Base-by-base conservation (phyloP, 2,888 invertebrate genomes). In the Tetragonula carbonaria region DNA sequence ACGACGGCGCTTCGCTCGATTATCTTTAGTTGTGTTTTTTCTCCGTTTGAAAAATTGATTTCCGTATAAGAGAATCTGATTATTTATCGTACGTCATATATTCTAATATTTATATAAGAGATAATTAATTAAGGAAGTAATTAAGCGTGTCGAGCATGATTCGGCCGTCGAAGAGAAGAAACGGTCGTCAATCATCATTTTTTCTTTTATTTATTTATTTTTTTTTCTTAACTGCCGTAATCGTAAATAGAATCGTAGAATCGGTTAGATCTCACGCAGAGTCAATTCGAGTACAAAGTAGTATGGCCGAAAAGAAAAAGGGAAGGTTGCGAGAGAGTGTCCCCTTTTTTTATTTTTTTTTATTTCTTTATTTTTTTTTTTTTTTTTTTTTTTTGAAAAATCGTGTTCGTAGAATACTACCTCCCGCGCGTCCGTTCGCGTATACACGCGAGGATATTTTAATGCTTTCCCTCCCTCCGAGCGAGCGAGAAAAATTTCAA, bases 201-300 rank as follows among this genome's bases (percentile, higher is more conserved):
- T 62, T 18, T 18, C 23, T 28, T 68, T n/a, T 18, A 28, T 28
- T 28, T 28, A 28, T 28, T 28, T 28, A 28, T 28, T 14, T 55
- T 66, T 38, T 76, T 8, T 38, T 38, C 38, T 38, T 38, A 38
- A 33, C 67, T 81, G 78, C 57, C 74, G 28, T 28, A 28, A 79
- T 62, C 81, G 74, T 78, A 38, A 38, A 8, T 38, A 38, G 38
- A 6, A 38, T 84, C 78, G 80, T 85, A 84, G 74, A 82, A 77
- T 82, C 68, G 18, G 0, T 16, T 72, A 57, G 50, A 51, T 78
- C 72, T 68, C 78, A n/a, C 63, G 38, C 66, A 6, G 77, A 85
- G 78, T 78, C 79, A 75, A 80, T 77, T 84, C 85, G 78, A 89
- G 90, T 90, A 89, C 90, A 88, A 88, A 88, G 72, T 16, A n/a